Percentiles rank a stretch among this genome's conserved stretches.
phyloP scores from a whole-genome alignment of 1,140 invertebrate species.

The Episyrphus balteatus region DNA sequence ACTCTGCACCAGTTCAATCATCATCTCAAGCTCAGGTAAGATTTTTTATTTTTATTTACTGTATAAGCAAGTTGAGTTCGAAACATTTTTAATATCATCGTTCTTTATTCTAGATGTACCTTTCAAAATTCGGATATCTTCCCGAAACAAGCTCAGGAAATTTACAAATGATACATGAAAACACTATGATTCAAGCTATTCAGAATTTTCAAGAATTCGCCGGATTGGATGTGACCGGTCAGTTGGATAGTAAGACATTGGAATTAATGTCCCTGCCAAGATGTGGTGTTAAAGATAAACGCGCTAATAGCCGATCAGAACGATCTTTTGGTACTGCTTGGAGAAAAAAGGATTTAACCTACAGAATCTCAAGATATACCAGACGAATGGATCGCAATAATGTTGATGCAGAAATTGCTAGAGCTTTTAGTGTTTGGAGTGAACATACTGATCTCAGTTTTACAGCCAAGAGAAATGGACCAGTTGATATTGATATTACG shows the following conservation, averaged over 20 bases:
- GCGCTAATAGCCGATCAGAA: conserved; percentile 60
- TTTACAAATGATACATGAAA: conserved; percentile 60
- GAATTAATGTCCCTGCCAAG: conserved; percentile 68
- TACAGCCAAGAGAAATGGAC: conserved; percentile 57
- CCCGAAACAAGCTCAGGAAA: conserved; percentile 56
- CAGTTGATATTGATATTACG: conserved; percentile 81
- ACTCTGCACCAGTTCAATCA: too few relatives aligned
- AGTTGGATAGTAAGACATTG: conserved; percentile 63
- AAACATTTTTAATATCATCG: too few relatives aligned
- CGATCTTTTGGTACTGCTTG: conserved; percentile 82
- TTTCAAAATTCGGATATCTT: conserved; percentile 79
- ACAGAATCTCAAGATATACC: conserved; percentile 84
- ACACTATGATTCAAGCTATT: conserved; percentile 55
- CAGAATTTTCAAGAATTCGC: conserved; percentile 83
- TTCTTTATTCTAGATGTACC: conserved; percentile 76
- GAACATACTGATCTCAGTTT: conserved; percentile 76
- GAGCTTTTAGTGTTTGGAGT: conserved; percentile 78
- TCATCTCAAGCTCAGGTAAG: too few relatives aligned
- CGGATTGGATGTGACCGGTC: conserved; percentile 71
- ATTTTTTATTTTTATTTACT: too few relatives aligned
- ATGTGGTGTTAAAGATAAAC: conserved; percentile 78
- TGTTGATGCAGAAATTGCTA: conserved; percentile 68
- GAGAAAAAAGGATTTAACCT: conserved; percentile 79
- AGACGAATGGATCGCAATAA: conserved; percentile 51
- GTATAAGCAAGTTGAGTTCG: too few relatives aligned